Percentiles rank a stretch among this genome's conserved stretches.
These are phyloP conservation scores for Phylloscopus trochilus DNA, from an alignment of 2,113 vertebrate genomes.

Conservation along the genomic window DNA sequence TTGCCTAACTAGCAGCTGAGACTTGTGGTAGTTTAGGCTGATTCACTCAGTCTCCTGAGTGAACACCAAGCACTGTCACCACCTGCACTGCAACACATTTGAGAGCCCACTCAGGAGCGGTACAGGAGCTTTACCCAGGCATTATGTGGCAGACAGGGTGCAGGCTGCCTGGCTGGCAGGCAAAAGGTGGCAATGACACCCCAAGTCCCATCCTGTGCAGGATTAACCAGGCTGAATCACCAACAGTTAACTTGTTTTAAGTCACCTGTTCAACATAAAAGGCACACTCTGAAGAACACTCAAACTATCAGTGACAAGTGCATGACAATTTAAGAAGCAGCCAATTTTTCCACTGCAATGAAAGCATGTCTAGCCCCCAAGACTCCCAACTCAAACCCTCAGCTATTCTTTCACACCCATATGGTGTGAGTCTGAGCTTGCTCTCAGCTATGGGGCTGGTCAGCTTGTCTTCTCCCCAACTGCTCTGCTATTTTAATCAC, in stretches of 20 bases:
- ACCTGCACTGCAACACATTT: background rate
- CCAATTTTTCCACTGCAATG: background rate
- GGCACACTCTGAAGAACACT: background rate
- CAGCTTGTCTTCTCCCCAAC: background rate
- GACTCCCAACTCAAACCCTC: background rate
- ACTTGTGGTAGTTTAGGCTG: background rate
- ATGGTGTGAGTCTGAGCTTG: background rate
- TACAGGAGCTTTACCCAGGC: background rate
- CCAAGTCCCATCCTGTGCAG: accelerated
- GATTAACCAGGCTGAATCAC: background rate
- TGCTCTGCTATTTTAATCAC: constrained; percentile 39
- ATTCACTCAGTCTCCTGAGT: background rate
- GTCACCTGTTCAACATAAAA: background rate
- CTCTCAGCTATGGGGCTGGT: background rate
- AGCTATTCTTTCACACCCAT: background rate
- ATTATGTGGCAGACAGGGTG: background rate
- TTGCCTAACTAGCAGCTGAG: background rate
- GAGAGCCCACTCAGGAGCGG: background rate
- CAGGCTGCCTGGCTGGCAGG: background rate
- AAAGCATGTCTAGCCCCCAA: constrained; percentile 10
- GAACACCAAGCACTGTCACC: accelerated
- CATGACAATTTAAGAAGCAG: constrained; percentile 10
- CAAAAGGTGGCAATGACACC: background rate
- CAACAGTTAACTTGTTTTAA: background rate
- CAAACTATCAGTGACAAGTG: background rate